Evolutionary conservation across 2,797 vertebrate species (phyloP).

Genomic region (Coracias cyanogaster): DNA sequence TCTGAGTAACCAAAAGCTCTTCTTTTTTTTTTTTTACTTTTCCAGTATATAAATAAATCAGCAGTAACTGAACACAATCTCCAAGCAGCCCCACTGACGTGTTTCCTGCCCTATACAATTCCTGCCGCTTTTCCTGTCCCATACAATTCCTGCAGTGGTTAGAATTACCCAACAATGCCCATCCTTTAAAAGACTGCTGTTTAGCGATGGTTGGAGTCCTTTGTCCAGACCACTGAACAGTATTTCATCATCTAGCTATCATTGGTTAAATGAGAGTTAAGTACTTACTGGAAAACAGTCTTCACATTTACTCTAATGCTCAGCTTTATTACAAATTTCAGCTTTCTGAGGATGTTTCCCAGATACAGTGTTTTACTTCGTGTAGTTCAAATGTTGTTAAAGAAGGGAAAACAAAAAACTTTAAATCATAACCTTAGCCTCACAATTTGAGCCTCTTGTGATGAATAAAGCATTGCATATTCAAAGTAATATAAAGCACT

Average conservation of each 20-base stretch:
- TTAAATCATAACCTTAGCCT: background rate
- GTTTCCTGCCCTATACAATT: background rate
- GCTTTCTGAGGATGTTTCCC: background rate
- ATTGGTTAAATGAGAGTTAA: background rate
- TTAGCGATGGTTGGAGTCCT: background rate
- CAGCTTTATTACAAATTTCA: background rate
- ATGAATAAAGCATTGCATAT: conserved; percentile 4
- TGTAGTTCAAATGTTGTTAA: background rate
- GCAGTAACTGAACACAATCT: background rate
- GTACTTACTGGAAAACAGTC: background rate
- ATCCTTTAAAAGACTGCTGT: background rate
- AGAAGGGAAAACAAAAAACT: background rate
- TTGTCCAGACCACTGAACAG: background rate
- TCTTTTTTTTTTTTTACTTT: background rate
- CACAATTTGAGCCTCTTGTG: background rate
- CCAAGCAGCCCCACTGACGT: background rate
- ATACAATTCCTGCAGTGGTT: background rate
- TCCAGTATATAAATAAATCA: background rate
- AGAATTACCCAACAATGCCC: background rate
- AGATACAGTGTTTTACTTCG: background rate
- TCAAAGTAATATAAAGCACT: conserved; percentile 54
- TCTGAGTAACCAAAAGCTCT: background rate
- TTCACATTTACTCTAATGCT: background rate
- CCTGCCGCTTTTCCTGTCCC: background rate
- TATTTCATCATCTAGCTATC: conserved; percentile 3